phyloP scores from a whole-genome alignment of 2,888 invertebrate species.

The Megastigmus dorsalis region DNA sequence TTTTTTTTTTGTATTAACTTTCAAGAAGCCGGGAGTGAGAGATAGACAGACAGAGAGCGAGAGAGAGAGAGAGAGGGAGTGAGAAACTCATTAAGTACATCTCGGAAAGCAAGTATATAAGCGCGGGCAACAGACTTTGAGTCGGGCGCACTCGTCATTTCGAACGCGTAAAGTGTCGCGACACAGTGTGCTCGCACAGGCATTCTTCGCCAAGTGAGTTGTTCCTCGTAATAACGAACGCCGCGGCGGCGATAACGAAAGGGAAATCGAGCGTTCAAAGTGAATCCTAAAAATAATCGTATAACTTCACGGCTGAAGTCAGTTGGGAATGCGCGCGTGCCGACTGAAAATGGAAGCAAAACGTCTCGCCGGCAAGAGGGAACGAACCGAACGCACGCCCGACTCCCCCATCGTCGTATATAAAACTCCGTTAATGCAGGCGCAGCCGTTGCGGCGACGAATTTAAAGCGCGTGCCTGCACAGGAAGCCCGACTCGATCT shows the following conservation, averaged over 20 bases:
- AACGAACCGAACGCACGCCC: background rate
- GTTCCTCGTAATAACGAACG: background rate
- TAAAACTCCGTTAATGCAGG: slow-evolving; percentile 27
- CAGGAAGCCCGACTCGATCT: slow-evolving; percentile 29
- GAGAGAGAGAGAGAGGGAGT: too few relatives aligned
- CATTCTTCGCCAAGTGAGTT: slow-evolving; percentile 5
- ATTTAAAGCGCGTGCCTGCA: background rate
- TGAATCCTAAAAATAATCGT: slow-evolving; percentile 1
- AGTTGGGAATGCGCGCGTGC: too few relatives aligned
- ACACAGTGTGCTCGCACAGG: too few relatives aligned
- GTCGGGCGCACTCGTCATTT: too few relatives aligned
- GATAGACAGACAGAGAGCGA: too few relatives aligned
- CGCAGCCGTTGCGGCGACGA: background rate
- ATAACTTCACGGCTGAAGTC: background rate
- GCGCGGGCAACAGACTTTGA: too few relatives aligned
- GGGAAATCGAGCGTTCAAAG: background rate
- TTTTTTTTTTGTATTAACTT: too few relatives aligned
- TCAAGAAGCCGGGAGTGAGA: too few relatives aligned
- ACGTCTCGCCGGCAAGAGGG: background rate
- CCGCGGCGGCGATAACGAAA: background rate
- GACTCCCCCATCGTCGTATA: too few relatives aligned
- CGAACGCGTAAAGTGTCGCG: too few relatives aligned
- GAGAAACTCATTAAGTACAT: too few relatives aligned
- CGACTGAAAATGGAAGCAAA: background rate
- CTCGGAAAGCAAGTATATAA: too few relatives aligned